Percentiles rank a stretch among this genome's conserved stretches.
Evolutionary conservation across 2,888 invertebrate genomes (phyloP).

Genomic region (Tenthredo livida): DNA sequence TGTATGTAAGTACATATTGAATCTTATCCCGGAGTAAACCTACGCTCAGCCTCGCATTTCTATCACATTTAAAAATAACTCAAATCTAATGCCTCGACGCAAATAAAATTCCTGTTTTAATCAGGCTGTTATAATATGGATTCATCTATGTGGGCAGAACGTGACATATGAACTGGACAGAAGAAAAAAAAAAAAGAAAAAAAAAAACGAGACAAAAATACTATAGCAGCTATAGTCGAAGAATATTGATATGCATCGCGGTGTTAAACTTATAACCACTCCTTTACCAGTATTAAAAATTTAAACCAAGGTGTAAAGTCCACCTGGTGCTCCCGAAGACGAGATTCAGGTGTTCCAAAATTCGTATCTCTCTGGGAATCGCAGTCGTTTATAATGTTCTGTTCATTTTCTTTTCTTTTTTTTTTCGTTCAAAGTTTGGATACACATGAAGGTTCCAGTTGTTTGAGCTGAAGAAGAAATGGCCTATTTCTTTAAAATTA

Average conservation of each 20-base stretch:
- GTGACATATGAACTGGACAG: background rate
- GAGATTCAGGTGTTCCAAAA: slow-evolving; percentile 23
- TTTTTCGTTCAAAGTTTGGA: background rate
- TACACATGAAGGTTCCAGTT: background rate
- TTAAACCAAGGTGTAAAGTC: background rate
- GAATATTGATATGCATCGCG: slow-evolving; percentile 5
- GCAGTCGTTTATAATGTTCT: slow-evolving; percentile 16
- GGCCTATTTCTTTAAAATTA: background rate
- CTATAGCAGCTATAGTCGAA: background rate
- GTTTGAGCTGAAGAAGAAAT: background rate
- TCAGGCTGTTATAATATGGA: background rate
- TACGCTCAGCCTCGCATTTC: slow-evolving; percentile 3
- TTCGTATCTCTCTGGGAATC: background rate
- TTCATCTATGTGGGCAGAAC: background rate
- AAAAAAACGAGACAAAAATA: background rate
- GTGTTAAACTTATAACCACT: background rate
- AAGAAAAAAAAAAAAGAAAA: background rate
- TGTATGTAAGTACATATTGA: background rate
- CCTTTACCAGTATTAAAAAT: slow-evolving; percentile 18
- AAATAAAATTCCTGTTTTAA: slow-evolving; percentile 6
- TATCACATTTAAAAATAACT: slow-evolving; percentile 65
- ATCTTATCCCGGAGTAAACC: slow-evolving; percentile 36
- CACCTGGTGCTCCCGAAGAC: slow-evolving; percentile 28
- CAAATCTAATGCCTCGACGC: slow-evolving; percentile 54
- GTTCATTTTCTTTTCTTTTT: background rate